Percentiles rank a stretch among this genome's conserved stretches.
Conservation (phyloP, 1,140 invertebrate genomes). For the Zaprionus ornatus region DNA sequence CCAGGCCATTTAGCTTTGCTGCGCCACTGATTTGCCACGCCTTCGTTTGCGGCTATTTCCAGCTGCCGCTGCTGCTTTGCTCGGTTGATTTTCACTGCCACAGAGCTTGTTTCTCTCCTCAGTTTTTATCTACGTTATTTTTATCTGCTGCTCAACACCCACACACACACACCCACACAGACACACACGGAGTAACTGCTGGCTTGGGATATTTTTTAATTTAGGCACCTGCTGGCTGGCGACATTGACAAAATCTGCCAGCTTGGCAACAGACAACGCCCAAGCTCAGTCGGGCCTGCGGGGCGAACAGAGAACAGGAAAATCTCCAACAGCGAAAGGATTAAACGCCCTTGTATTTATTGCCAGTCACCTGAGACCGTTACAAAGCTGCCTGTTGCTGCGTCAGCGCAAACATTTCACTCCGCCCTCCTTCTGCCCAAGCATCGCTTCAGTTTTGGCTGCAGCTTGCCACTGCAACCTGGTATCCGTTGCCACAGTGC, state of each 20-base stretch:
- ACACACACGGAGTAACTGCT: background rate
- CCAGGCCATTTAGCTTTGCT: slow-evolving; percentile 62
- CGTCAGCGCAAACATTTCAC: background rate
- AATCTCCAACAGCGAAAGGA: background rate
- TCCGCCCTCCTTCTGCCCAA: background rate
- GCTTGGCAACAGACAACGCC: slow-evolving; percentile 34
- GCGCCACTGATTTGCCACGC: slow-evolving; percentile 22
- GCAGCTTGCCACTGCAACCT: slow-evolving; percentile 21
- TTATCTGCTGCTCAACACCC: slow-evolving; percentile 12
- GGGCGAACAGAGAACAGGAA: background rate
- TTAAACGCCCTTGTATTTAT: background rate
- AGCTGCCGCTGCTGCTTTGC: slow-evolving; percentile 13
- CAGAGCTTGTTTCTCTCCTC: slow-evolving; percentile 46
- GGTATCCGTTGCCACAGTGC: background rate
- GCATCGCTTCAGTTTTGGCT: slow-evolving; percentile 5
- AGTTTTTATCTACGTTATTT: slow-evolving; percentile 21
- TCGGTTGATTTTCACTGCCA: slow-evolving; percentile 44
- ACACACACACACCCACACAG: slow-evolving; percentile 5
- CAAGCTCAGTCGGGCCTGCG: slow-evolving; percentile 18
- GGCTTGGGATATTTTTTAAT: slow-evolving; percentile 38
- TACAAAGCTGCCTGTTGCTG: background rate
- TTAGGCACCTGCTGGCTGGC: slow-evolving; percentile 49
- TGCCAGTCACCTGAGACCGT: background rate
- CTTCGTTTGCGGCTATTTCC: slow-evolving; percentile 54
- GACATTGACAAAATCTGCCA: slow-evolving; percentile 56